A percentile compares a stretch with the other conserved stretches of the same genome.
These are phyloP conservation scores for Heliocidaris erythrogramma DNA, from an alignment of 35 echinoderm and acorn worm species.

Conservation along the genomic window DNA sequence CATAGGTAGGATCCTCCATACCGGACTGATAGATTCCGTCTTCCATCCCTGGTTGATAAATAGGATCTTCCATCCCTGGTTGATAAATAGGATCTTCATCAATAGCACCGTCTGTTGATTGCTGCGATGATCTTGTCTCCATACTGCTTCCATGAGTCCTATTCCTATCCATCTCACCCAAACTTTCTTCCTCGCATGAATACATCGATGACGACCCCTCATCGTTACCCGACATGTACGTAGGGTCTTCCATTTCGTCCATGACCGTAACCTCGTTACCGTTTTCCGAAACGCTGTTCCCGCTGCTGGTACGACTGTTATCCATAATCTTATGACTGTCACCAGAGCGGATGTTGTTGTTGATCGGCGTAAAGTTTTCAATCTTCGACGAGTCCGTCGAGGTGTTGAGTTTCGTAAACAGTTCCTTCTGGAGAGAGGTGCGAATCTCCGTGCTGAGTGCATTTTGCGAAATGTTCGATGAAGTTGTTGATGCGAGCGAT, in stretches of 20 bases:
- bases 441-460: not conserved
- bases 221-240: slow-evolving; percentile 43
- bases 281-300: not conserved
- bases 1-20: not conserved
- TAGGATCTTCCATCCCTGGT: slow-evolving; percentile 16
- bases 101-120: not conserved
- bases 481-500: not conserved
- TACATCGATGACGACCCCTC: slow-evolving; percentile 38
- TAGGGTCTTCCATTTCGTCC: slow-evolving; percentile 24
- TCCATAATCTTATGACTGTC: slow-evolving; percentile 52
- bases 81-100: slow-evolving; percentile 33
- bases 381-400: not conserved
- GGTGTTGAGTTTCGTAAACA: not conserved
- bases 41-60: slow-evolving; percentile 45
- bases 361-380: not conserved
- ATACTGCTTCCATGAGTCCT: slow-evolving; percentile 42
- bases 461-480: slow-evolving; percentile 8
- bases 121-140: slow-evolving; percentile 35
- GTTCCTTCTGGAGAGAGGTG: not conserved
- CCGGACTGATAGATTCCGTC: slow-evolving; percentile 44
- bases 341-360: slow-evolving; percentile 47
- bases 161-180: slow-evolving; percentile 25
- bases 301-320: slow-evolving; percentile 13
- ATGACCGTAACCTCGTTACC: not conserved
- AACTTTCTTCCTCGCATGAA: slow-evolving; percentile 11